Evolutionary conservation across 2,113 vertebrate genomes (phyloP).

Genomic region (Oryzias melastigma): DNA sequence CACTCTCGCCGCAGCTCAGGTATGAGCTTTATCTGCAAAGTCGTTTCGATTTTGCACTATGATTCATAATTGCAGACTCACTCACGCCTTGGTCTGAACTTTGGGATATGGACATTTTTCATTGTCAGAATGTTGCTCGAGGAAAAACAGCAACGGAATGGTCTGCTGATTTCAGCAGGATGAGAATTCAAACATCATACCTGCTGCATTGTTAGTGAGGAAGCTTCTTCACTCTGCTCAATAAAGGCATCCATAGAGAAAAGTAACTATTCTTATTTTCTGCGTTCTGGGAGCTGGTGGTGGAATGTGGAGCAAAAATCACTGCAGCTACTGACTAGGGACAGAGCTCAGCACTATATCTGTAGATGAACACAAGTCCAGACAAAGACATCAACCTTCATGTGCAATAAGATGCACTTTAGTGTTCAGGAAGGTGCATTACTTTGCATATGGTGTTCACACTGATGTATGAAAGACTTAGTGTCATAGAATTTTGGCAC

Average conservation of each 20-base stretch:
- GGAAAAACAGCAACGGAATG: constrained; percentile 64
- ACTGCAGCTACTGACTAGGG: constrained; percentile 31
- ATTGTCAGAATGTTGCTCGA: constrained; percentile 74
- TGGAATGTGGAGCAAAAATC: constrained; percentile 44
- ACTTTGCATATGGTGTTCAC: too few species aligned
- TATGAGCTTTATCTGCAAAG: constrained; percentile 27
- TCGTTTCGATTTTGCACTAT: constrained; percentile 1
- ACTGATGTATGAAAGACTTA: too few species aligned
- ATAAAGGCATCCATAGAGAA: constrained; percentile 62
- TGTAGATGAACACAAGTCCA: constrained; percentile 41
- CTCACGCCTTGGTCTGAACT: constrained; percentile 37
- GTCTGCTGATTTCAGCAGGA: constrained; percentile 79
- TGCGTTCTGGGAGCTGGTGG: constrained; percentile 30
- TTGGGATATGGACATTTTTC: constrained; percentile 75
- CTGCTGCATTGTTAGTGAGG: constrained; percentile 52
- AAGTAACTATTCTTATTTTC: constrained; percentile 47
- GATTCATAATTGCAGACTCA: constrained; percentile 14
- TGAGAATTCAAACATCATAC: constrained; percentile 67
- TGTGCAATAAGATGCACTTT: too few species aligned
- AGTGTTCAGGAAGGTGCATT: too few species aligned
- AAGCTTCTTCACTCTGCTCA: constrained; percentile 43
- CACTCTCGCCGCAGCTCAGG: constrained; percentile 20
- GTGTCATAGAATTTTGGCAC: too few species aligned
- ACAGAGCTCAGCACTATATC: constrained; percentile 31
- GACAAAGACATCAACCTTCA: background rate